Evolutionary conservation across 30 jellyfish, hydroid and myxozoan species (phyloP), one percentile per base, ranked within the genome.

Genomic region (Hydra vulgaris): DNA sequence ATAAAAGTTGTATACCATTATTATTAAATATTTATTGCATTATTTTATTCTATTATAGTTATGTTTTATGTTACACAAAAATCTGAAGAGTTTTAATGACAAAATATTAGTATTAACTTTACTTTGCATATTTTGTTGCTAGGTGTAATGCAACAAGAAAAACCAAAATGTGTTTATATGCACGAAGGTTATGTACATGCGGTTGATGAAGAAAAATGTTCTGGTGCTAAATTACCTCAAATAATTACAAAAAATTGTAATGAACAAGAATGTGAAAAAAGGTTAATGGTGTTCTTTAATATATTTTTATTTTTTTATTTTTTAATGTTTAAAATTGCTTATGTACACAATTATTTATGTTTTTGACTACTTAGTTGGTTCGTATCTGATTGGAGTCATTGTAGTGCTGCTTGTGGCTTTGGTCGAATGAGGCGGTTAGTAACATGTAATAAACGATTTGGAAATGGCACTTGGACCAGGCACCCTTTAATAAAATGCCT

Each of bases 151-250:
- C 54, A 84, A 20, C 95, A 96, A 26, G 83, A 80, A 77, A 80
- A 79, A 72, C 79, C 96, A n/a, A 84, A 88, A 0, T 94, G 99
- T 81, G 71, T 94, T 7, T 93, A 85, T 53, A 84, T 94, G 71
- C 75, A 27, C 26, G 89, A 90, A 0, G 68, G 72, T 20, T 87
- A 84, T 72, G 96, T 88, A 23, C 87, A 88, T 77, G 75, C 84
- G 20, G 99, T 88, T 0, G 88, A 79, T n/a, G 85, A 85, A 74
- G 79, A 67, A 4, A 61, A 68, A 76, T 94, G 99, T 77, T 85
- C 94, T 15, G 96, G 96, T 12, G 99, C 99, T 25, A 88, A 79
- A 89, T 72, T 75, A 68, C 99, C 99, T 24, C 89, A 83, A 0
- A 82, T 81, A 7, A 84, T 79, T 27, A 94, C 74, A 79, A 94